These are phyloP conservation scores for Dryas iulia DNA, from an alignment of 1,140 invertebrate species.

Conservation along the genomic window DNA sequence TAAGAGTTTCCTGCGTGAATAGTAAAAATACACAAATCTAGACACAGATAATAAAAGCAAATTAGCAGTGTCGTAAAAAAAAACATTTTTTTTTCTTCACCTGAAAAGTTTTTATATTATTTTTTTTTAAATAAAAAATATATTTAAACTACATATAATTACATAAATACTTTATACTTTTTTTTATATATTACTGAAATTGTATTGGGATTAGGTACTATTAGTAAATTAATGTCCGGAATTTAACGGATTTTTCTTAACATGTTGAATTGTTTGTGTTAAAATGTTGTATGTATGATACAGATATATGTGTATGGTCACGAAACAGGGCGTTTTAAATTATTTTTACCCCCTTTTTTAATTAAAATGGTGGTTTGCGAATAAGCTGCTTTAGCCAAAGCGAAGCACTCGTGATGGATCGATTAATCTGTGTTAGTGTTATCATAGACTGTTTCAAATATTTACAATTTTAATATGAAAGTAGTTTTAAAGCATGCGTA, in stretches of 20 bases:
- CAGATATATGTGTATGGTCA: neutral
- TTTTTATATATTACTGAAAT: constrained; percentile 20
- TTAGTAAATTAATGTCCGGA: constrained; percentile 43
- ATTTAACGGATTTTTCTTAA: constrained; percentile 55
- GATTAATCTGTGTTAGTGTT: constrained; percentile 13
- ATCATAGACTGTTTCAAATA: constrained; percentile 60
- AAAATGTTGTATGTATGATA: constrained; percentile 14
- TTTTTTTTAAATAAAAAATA: constrained; percentile 21
- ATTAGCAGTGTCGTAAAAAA: constrained; percentile 51
- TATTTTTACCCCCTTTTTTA: constrained; percentile 18
- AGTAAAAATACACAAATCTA: constrained; percentile 67
- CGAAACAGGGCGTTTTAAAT: constrained; percentile 16
- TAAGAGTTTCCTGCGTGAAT: constrained; percentile 61
- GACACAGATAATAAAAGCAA: constrained; percentile 63
- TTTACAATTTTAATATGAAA: constrained; percentile 24
- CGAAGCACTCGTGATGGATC: constrained; percentile 49
- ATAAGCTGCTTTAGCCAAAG: constrained; percentile 67
- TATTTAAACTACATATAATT: constrained; percentile 27
- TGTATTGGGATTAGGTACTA: neutral
- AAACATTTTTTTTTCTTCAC: constrained; percentile 54
- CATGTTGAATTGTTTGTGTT: constrained; percentile 41
- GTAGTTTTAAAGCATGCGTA: constrained; percentile 45
- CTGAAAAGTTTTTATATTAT: constrained; percentile 55
- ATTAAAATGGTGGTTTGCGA: constrained; percentile 45
- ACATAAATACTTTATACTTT: constrained; percentile 34